Evolutionary conservation across 2,113 vertebrate species (phyloP), one percentile per base, ranked within the genome.

Genomic region (Phoenicopterus ruber): DNA sequence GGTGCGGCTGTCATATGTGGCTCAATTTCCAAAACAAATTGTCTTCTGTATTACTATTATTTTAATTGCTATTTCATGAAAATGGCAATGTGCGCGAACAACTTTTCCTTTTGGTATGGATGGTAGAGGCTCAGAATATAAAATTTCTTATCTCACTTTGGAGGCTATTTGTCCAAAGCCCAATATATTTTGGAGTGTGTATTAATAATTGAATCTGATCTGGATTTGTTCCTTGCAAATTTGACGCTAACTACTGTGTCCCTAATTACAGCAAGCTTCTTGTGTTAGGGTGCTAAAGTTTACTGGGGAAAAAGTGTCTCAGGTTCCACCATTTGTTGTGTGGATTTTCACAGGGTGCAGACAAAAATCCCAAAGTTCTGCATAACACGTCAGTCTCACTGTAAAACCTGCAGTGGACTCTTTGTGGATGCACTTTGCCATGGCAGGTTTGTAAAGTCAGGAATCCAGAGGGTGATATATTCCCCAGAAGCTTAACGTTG

Each of bases 291-390:
- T 87, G 73, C 32, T 81, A 26, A 90, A 58, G 7, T 80, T 79
- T 73, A 52, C 42, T 28, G 21, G 32, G 25, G 28, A 85, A 87
- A 74, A 93, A 29, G 3, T 80, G 58, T 85, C 86, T 42, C 74
- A 59, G 49, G n/a, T 95, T 62, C 36, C 38, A 92, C 49, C 77
- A 72, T 91, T 91, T 95, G 84, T 80, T 59, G 26, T 77, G 58
- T 59, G 89, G 52, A 77, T 95, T 95, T 97, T 96, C 70, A 83
- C 66, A 86, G 54, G 66, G 29, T 72, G 57, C 67, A 55, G 77
- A 58, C 5, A 89, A 74, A 86, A 79, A 63, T 61, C 58, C 31
- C 15, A 1, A n/a, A 62, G 69, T 44, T 57, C 54, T 84, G 36
- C 19, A 3, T 59, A 82, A 63, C 15, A 40, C 2, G 5, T 40